phyloP scores from a whole-genome alignment of 2,113 vertebrate genomes.

The Muntiacus muntjak region DNA sequence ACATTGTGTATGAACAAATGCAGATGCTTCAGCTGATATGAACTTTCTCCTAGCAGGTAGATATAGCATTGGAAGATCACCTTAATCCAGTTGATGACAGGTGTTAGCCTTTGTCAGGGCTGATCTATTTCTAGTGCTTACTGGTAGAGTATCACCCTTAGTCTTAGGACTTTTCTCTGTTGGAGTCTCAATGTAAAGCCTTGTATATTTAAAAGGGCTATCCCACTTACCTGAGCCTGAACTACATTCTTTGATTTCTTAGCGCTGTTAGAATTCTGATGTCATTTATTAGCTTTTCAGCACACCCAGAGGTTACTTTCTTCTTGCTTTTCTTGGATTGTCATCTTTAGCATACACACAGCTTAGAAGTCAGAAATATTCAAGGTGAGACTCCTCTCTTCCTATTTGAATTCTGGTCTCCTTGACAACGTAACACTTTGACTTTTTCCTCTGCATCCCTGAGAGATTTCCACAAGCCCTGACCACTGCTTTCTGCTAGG shows the following conservation, averaged over 20 bases:
- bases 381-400: neutral
- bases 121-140: neutral
- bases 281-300: conserved; percentile 4
- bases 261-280: neutral
- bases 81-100: neutral
- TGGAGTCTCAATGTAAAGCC: neutral
- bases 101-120: conserved; percentile 11
- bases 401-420: neutral
- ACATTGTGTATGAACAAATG: neutral
- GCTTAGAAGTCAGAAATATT: neutral
- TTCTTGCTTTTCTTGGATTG: neutral
- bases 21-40: neutral
- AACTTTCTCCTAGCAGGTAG: neutral
- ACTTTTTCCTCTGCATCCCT: neutral
- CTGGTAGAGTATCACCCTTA: neutral
- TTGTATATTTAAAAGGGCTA: neutral
- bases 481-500: neutral
- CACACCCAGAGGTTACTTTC: neutral
- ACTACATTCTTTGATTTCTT: neutral
- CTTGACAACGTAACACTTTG: neutral
- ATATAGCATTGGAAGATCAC: neutral
- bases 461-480: neutral
- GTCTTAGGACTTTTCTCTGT: neutral
- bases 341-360: neutral
- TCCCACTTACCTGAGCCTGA: neutral